Conservation (phyloP, 2,113 vertebrate species). For the Gambusia affinis region DNA sequence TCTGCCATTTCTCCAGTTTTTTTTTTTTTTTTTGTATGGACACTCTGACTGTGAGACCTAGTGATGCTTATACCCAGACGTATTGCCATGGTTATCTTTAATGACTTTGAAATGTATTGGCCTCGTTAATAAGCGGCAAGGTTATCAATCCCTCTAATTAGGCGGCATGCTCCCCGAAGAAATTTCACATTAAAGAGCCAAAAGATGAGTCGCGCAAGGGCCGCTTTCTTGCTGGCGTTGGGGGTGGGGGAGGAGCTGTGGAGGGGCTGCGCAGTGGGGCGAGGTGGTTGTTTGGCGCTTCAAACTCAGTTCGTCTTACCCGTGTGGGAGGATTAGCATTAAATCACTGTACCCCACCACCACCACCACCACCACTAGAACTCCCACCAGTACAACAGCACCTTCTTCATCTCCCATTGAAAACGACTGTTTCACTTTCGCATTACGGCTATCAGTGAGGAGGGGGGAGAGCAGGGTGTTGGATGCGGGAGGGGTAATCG, state of each 20-base stretch:
- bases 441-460: conserved; percentile 50
- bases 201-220: conserved; percentile 83
- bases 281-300: conserved; percentile 41
- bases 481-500: conserved; percentile 47
- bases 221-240: conserved; percentile 65
- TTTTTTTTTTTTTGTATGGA: conserved; percentile 70
- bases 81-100: conserved; percentile 98
- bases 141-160: conserved; percentile 99
- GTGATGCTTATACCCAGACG: conserved; percentile 92
- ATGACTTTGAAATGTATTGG: conserved; percentile 99
- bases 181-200: conserved; percentile 91
- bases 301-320: conserved; percentile 63
- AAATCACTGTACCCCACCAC: conserved; percentile 52
- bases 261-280: conserved; percentile 19
- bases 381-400: conserved; percentile 17
- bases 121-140: conserved; percentile 95
- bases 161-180: conserved; percentile 91
- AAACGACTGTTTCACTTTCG: conserved; percentile 69
- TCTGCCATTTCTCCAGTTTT: conserved; percentile 26
- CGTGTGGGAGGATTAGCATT: conserved; percentile 73
- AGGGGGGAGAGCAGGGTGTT: neutral
- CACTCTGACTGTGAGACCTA: conserved; percentile 87
- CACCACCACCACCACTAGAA: conserved; percentile 31
- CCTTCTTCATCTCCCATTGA: conserved; percentile 41
- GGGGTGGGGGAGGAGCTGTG: neutral